Evolutionary conservation across 2,888 invertebrate genomes (phyloP).

Genomic region (Gnatocerus cornutus): DNA sequence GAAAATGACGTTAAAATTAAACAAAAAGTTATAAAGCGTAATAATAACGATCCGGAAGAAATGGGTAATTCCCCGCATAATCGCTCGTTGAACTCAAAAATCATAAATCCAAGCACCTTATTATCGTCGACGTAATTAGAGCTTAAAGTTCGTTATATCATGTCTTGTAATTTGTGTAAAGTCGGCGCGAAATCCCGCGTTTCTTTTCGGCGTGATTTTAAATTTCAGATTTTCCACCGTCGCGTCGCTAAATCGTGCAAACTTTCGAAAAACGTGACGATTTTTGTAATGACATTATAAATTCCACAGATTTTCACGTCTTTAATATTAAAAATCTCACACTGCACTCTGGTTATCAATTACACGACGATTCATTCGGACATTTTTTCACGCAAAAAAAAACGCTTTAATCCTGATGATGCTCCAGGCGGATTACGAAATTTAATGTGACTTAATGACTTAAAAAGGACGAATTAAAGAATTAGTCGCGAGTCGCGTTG

Average conservation of each 20-base stretch:
- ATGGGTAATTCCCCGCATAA: slow-evolving; percentile 17
- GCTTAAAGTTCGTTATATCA: slow-evolving; percentile 18
- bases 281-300: slow-evolving; percentile 48
- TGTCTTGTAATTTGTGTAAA: slow-evolving; percentile 18
- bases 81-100: slow-evolving; percentile 11
- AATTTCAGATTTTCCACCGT: slow-evolving; percentile 36
- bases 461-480: no score
- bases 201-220: slow-evolving; percentile 39
- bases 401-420: slow-evolving; percentile 1
- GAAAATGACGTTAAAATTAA: slow-evolving; percentile 17
- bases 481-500: no score
- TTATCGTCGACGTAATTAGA: slow-evolving; percentile 18
- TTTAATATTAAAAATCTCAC: slow-evolving; percentile 30
- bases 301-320: slow-evolving; percentile 23
- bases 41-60: slow-evolving; percentile 9
- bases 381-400: no score
- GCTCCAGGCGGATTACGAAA: slow-evolving; percentile 4
- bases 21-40: slow-evolving; percentile 11
- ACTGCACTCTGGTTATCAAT: slow-evolving; percentile 22
- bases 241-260: slow-evolving; percentile 22
- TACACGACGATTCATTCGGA: slow-evolving; percentile 19
- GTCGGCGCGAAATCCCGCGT: slow-evolving; percentile 25
- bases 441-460: no score
- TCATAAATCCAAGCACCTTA: slow-evolving; percentile 15
- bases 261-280: slow-evolving; percentile 47